Evolutionary conservation across 2,888 invertebrate genomes (phyloP), one percentile per base, ranked within the genome.

Genomic region (Anarsia innoxiella): DNA sequence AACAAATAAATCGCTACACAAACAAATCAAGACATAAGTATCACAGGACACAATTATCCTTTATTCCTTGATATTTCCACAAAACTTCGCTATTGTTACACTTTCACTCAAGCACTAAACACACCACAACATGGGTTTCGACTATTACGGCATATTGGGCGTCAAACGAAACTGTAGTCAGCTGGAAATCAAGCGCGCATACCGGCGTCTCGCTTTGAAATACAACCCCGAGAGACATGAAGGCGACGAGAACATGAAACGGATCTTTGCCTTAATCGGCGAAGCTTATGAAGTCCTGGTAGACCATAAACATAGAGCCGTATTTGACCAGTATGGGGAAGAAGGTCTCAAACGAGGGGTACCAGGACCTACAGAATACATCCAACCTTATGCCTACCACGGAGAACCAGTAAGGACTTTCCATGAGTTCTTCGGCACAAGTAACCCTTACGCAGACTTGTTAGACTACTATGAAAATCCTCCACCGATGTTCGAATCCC

Each of bases 271-370:
- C 2, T 71, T 90, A 12, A 87, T 93, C 34, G 90, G 89, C 16
- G 94, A 94, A 80, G 93, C 94, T 0, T 95, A 90, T 64, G 94
- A 94, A 55, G 90, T 94, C 5, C 78, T 95, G 14, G 87, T 89
- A 1, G 84, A 92, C 66, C 88, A 91, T 27, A 74, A 89, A 43
- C 77, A 76, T 42, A 86, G 93, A 39, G 91, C 94, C 9, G 89
- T 95, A 10, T 97, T 92, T 76, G 95, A 96, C 72, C 93, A 94
- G 57, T 96, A 92, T 71, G 96, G 96, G 0, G 95, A 95, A 70
- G 92, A 92, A 56, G 95, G 95, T 0, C 79, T 96, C 29, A 94
- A 94, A 66, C 88, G 87, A 54, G 95, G 95, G 0, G 89, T 95
- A 0, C 90, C 92, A 2, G 88, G 91, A 2, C 91, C 90, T 0